A percentile compares a stretch with the other conserved stretches of the same genome.
These are phyloP conservation scores for Resseliella maxima DNA, from an alignment of 2,888 invertebrate genomes.

Conservation along the genomic window DNA sequence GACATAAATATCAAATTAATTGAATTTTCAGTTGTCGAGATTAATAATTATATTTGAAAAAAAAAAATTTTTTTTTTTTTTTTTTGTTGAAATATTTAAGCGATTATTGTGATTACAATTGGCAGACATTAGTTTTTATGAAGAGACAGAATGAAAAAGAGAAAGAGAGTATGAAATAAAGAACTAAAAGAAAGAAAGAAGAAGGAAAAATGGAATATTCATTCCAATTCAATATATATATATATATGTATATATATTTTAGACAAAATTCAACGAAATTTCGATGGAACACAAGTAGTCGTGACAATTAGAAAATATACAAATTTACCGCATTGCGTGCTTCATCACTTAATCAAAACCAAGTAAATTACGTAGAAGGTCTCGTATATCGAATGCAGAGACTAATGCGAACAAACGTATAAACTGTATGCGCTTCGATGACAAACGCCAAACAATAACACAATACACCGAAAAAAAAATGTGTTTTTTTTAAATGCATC, in stretches of 20 bases:
- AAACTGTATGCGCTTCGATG: conserved; percentile 46
- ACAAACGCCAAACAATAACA: conserved; percentile 51
- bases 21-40: background rate
- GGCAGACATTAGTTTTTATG: background rate
- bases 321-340: conserved; percentile 54
- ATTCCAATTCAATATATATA: background rate
- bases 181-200: no score
- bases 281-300: background rate
- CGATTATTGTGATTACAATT: background rate
- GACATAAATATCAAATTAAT: background rate
- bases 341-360: conserved; percentile 38
- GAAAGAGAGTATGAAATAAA: background rate
- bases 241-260: no score
- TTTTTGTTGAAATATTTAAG: background rate
- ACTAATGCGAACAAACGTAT: background rate
- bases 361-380: conserved; percentile 5
- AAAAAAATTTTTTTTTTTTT: no score
- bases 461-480: conserved; percentile 24
- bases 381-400: conserved; percentile 17
- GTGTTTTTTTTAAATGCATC: conserved; percentile 25
- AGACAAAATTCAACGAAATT: background rate
- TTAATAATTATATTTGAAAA: background rate
- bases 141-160: background rate
- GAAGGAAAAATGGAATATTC: background rate
- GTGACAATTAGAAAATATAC: conserved; percentile 37